These are phyloP conservation scores for Zaprionus gabonicus DNA, from an alignment of 1,140 invertebrate genomes.

Conservation along the genomic window DNA sequence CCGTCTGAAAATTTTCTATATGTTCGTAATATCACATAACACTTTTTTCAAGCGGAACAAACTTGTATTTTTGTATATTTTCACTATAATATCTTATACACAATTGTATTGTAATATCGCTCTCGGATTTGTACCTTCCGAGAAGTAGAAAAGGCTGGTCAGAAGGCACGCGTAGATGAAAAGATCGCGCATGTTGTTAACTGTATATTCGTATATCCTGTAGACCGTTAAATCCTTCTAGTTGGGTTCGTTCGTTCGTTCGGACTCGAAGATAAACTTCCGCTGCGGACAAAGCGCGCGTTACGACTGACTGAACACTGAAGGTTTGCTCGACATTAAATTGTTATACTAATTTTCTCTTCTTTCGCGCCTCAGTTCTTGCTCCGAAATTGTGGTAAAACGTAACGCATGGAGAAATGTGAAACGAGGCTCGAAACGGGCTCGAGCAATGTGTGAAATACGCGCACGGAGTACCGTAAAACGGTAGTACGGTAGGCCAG, in stretches of 20 bases:
- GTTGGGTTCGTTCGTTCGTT: not conserved
- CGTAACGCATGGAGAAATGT: slow-evolving; percentile 30
- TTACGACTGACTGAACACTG: slow-evolving; percentile 72
- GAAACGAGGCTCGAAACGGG: slow-evolving; percentile 23
- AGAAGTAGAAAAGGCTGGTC: slow-evolving; percentile 72
- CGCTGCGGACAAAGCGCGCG: slow-evolving; percentile 60
- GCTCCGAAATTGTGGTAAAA: slow-evolving; percentile 14
- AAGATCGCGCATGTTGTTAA: slow-evolving; percentile 52
- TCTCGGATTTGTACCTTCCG: slow-evolving; percentile 64
- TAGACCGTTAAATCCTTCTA: slow-evolving; percentile 13
- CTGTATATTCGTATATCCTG: slow-evolving; percentile 35
- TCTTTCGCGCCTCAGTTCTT: slow-evolving; percentile 25
- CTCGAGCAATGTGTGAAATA: slow-evolving; percentile 66
- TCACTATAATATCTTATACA: not conserved
- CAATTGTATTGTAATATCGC: not conserved
- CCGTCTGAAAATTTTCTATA: not conserved
- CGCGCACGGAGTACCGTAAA: not conserved
- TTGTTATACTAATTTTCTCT: slow-evolving; percentile 76
- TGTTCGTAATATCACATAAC: not conserved
- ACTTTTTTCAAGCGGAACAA: not conserved
- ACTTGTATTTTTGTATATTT: not conserved
- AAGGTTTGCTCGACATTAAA: slow-evolving; percentile 57
- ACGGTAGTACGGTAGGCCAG: not conserved
- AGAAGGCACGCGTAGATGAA: slow-evolving; percentile 58
- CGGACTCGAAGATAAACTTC: slow-evolving; percentile 44